phyloP scores from a whole-genome alignment of 1,140 invertebrate species.

The Cepaea nemoralis region DNA sequence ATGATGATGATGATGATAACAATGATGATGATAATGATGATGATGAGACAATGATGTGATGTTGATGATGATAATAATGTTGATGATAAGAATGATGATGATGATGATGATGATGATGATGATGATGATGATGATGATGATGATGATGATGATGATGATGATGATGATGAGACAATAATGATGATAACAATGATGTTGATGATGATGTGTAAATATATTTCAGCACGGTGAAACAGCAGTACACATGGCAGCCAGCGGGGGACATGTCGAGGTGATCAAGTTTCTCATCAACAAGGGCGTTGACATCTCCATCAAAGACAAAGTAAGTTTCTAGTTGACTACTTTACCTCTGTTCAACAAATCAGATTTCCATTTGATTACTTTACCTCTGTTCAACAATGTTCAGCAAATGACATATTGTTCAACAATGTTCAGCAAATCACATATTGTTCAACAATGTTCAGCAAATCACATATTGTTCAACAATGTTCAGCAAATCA shows the following conservation, averaged over 20 bases:
- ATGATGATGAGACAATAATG: too few relatives aligned
- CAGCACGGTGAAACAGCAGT: slow-evolving; percentile 77
- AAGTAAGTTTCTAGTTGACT: slow-evolving; percentile 61
- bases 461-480: too few relatives aligned
- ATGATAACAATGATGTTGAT: too few relatives aligned
- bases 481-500: too few relatives aligned
- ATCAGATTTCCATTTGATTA: too few relatives aligned
- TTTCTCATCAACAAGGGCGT: slow-evolving; percentile 75
- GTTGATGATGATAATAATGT: too few relatives aligned
- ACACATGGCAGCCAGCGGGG: slow-evolving; percentile 76
- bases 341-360: neutral
- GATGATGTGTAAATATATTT: slow-evolving; percentile 29
- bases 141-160: slow-evolving; percentile 14
- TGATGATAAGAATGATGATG: neutral
- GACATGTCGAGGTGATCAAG: slow-evolving; percentile 75
- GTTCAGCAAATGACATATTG: too few relatives aligned
- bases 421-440: too few relatives aligned
- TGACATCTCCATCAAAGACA: slow-evolving; percentile 73
- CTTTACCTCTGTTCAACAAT: too few relatives aligned
- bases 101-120: neutral
- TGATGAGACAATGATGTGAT: too few relatives aligned
- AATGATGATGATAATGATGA: neutral
- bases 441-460: too few relatives aligned
- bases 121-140: neutral
- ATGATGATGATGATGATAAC: neutral